Conservation (phyloP, 2,797 vertebrate species). For the Chaetophractus vellerosus region DNA sequence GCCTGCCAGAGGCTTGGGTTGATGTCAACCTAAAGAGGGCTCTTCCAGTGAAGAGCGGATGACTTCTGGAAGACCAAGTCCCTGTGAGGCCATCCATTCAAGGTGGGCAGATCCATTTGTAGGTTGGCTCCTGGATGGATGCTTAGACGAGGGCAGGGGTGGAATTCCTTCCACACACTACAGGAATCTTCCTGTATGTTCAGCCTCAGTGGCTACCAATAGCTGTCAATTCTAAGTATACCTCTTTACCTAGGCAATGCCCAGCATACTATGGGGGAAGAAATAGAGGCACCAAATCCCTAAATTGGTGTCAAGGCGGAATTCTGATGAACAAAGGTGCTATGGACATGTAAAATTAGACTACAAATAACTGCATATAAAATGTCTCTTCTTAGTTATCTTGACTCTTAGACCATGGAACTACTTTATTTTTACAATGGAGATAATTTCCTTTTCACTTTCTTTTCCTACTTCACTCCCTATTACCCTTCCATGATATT, state of each 20-base stretch:
- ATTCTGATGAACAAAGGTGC: background rate
- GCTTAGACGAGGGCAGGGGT: background rate
- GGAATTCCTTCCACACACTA: background rate
- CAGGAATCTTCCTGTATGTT: background rate
- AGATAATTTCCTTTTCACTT: background rate
- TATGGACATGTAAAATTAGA: background rate
- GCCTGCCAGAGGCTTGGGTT: background rate
- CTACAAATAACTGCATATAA: background rate
- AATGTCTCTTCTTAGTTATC: background rate
- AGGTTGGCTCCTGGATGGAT: background rate
- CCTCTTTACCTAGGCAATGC: background rate
- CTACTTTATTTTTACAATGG: slow-evolving; percentile 52
- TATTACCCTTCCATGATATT: background rate
- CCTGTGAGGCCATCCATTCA: background rate
- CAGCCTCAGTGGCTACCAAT: background rate
- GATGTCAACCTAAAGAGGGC: background rate
- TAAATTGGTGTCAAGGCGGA: slow-evolving; percentile 9
- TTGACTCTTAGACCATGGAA: background rate
- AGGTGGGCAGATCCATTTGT: accelerated
- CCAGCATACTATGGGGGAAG: background rate
- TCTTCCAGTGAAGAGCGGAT: background rate
- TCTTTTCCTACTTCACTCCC: background rate
- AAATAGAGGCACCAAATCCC: background rate
- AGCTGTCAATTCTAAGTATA: background rate
- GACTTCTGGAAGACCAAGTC: background rate